Evolutionary conservation across 2,113 vertebrate species (phyloP), one percentile per base, ranked within the genome.

Genomic region (Erythrocercus mccallii): DNA sequence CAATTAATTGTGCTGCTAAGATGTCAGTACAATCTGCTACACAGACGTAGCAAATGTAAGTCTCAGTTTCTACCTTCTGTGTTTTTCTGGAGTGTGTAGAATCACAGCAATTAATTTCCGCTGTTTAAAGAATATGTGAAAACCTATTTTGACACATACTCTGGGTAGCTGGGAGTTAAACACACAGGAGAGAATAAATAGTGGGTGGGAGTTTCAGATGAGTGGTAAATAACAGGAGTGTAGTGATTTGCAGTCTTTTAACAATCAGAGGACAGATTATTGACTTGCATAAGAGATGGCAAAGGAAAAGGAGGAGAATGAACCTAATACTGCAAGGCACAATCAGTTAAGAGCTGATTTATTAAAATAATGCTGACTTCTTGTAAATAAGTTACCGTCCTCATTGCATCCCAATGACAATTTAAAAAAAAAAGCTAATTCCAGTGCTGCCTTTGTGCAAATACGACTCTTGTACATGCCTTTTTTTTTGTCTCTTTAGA

Each of bases 191-290:
- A 68, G 45, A 74, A 8, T 37, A 13, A 60, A 61, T 17, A 51
- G 64, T 22, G 60, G 83, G 86, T 57, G 69, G 76, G 47, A 95
- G 73, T 85, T 91, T 61, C 60, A 76, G 89, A 56, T 81, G 91
- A 76, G 72, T 84, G 72, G 86, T 92, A 95, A 97, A 91, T 81
- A 96, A 87, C 65, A 93, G 60, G n/a, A 95, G 73, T 9, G 44
- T 19, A 84, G 91, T 64, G 81, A 91, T 94, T 44, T 72, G 56
- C 51, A 91, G 44, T 13, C 80, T 81, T 88, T 70, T 58, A 88
- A 60, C 89, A 90, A 71, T 78, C 78, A 81, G 79, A 83, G 77
- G 65, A 60, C 30, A 81, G 37, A 61, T 92, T 95, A 96, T 72
- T 87, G 81, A 91, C 73, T 81, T 71, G 48, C 48, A n/a, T 15